A percentile compares a stretch with the other conserved stretches of the same genome.
Conservation (phyloP, 2,797 vertebrate species). For the Acanthopagrus latus region DNA sequence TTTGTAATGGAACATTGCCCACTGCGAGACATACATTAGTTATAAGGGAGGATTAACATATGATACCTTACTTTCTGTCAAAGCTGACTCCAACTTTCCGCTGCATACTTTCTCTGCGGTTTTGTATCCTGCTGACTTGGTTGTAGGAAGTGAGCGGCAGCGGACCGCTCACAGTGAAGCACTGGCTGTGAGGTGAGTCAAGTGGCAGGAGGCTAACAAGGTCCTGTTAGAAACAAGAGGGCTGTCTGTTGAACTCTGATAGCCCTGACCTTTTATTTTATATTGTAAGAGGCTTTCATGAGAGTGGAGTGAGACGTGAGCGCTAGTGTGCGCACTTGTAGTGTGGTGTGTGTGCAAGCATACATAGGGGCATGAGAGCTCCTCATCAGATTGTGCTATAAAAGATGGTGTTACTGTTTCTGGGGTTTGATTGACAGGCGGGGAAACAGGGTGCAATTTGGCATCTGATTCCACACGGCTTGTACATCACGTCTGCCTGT, state of each 20-base stretch:
- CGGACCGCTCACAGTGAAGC: conserved; percentile 32
- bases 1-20: background rate
- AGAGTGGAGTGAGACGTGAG: conserved; percentile 6
- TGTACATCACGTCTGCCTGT: background rate
- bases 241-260: conserved; percentile 62
- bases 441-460: conserved; percentile 45
- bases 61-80: background rate
- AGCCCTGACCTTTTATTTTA: conserved; percentile 55
- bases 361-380: conserved; percentile 1
- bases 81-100: conserved; percentile 4
- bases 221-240: conserved; percentile 61
- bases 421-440: conserved; percentile 43
- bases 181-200: conserved; percentile 57
- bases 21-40: background rate
- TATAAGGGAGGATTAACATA: background rate
- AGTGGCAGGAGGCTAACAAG: conserved; percentile 63
- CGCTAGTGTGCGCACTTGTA: background rate
- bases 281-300: conserved; percentile 44
- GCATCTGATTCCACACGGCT: conserved; percentile 48
- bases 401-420: conserved; percentile 38
- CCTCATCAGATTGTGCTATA: conserved; percentile 23
- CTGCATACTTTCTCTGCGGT: conserved; percentile 2
- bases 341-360: background rate
- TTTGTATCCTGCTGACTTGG: conserved; percentile 28
- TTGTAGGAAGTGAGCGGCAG: conserved; percentile 30